These are phyloP conservation scores for Luidia sarsii DNA, from an alignment of 53 echinoderm and acorn worm species.

Conservation along the genomic window DNA sequence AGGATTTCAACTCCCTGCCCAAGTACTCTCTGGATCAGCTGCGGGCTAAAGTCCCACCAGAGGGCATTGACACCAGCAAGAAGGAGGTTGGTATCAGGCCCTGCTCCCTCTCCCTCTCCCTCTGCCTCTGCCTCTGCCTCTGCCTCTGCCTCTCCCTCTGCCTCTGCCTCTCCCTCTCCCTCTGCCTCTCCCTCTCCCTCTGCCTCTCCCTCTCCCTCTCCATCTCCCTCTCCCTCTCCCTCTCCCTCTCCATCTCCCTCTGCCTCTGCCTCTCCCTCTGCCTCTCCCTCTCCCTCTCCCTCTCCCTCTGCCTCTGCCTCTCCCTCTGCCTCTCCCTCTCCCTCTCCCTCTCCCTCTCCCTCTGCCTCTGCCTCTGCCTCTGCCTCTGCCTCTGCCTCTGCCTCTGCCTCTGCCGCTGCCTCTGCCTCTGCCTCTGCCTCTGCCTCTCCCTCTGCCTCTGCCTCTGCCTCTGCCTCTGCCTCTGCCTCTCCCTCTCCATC, in stretches of 20 bases:
- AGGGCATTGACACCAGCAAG: slow-evolving; percentile 74
- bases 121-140: no score
- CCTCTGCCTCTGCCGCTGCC: no score
- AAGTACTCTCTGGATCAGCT: slow-evolving; percentile 70
- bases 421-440: no score
- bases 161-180: no score
- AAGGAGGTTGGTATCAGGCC: slow-evolving; percentile 75
- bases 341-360: background rate
- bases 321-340: background rate
- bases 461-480: background rate
- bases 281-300: background rate
- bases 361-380: background rate
- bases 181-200: no score
- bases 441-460: background rate
- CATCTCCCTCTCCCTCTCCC: no score
- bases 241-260: no score
- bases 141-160: no score
- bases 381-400: background rate
- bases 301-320: background rate
- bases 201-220: no score
- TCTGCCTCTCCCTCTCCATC: no score
- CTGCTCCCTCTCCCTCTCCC: no score
- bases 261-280: background rate
- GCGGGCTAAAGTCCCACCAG: slow-evolving; percentile 59
- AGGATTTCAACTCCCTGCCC: slow-evolving; percentile 55